Percentiles rank a stretch among this genome's conserved stretches.
These are phyloP conservation scores for Venturia canescens DNA, from an alignment of 1,140 invertebrate species.

Conservation along the genomic window DNA sequence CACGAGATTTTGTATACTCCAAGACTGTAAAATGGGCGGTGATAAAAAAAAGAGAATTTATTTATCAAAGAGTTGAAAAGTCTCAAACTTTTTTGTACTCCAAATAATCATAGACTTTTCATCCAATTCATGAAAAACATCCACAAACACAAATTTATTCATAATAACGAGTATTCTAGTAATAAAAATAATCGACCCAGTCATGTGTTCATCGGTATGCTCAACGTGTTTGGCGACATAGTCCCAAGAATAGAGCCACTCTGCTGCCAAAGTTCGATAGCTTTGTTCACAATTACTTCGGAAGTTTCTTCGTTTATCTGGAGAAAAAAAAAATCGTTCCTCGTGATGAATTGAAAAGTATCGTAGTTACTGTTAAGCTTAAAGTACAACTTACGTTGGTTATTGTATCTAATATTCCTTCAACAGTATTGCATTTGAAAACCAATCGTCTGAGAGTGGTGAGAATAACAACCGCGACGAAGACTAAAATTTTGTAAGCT, in stretches of 20 bases:
- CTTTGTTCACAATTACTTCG: conserved; percentile 87
- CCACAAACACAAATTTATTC: not conserved
- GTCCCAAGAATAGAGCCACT: conserved; percentile 71
- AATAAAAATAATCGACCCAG: conserved; percentile 17
- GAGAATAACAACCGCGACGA: conserved; percentile 85
- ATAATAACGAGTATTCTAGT: conserved; percentile 15
- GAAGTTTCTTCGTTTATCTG: conserved; percentile 86
- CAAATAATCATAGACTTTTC: too few species aligned
- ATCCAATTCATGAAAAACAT: too few species aligned
- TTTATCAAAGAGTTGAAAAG: too few species aligned
- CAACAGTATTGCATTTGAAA: conserved; percentile 79
- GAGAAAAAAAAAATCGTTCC: conserved; percentile 60
- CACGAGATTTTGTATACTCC: too few species aligned
- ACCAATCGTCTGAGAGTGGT: conserved; percentile 83
- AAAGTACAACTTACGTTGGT: conserved; percentile 76
- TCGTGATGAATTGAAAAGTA: conserved; percentile 10
- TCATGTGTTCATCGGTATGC: conserved; percentile 36
- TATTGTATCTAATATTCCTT: conserved; percentile 81
- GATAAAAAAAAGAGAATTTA: too few species aligned
- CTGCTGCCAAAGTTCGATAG: conserved; percentile 87
- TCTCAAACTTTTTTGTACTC: too few species aligned
- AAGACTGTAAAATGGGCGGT: too few species aligned
- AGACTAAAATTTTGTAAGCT: conserved; percentile 88
- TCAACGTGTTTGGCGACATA: conserved; percentile 52
- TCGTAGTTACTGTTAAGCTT: not conserved